These are phyloP conservation scores for Ptychochromis oligacanthus DNA, from an alignment of 2,113 vertebrate genomes.

Conservation along the genomic window DNA sequence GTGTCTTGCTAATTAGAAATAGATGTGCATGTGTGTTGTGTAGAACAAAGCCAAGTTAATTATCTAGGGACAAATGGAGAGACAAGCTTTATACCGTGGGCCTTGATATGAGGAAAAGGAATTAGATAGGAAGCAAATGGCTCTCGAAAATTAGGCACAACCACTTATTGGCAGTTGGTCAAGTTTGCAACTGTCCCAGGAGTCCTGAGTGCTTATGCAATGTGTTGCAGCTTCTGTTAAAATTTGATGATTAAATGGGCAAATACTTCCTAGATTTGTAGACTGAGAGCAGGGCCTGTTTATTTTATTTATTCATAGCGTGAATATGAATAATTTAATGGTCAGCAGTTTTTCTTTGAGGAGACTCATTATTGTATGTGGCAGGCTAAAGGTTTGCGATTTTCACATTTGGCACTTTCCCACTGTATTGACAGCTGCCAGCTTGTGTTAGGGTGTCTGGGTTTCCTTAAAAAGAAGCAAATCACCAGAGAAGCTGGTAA, in stretches of 20 bases:
- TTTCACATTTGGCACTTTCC: slow-evolving; percentile 62
- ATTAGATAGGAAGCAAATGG: slow-evolving; percentile 63
- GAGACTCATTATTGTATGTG: slow-evolving; percentile 67
- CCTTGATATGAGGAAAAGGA: slow-evolving; percentile 50
- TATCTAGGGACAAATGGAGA: slow-evolving; percentile 47
- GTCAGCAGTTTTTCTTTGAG: slow-evolving; percentile 77
- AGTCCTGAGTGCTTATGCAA: slow-evolving; percentile 67
- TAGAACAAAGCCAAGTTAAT: slow-evolving; percentile 55
- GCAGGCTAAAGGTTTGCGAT: slow-evolving; percentile 66
- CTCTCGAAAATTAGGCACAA: slow-evolving; percentile 62
- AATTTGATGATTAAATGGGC: slow-evolving; percentile 78
- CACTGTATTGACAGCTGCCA: slow-evolving; percentile 54
- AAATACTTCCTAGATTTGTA: slow-evolving; percentile 78
- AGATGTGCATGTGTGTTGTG: slow-evolving; percentile 51
- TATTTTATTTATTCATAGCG: slow-evolving; percentile 80
- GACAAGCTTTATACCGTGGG: slow-evolving; percentile 30
- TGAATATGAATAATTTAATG: slow-evolving; percentile 79
- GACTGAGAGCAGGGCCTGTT: slow-evolving; percentile 66
- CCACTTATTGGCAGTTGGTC: slow-evolving; percentile 71
- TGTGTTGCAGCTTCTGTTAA: slow-evolving; percentile 77
- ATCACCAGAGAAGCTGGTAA: background rate
- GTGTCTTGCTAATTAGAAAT: slow-evolving; percentile 67
- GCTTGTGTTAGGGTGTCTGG: slow-evolving; percentile 24
- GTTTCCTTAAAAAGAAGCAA: background rate
- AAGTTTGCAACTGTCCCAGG: slow-evolving; percentile 66